Evolutionary conservation across 2,888 invertebrate genomes (phyloP).

Genomic region (Agriotes lineatus): DNA sequence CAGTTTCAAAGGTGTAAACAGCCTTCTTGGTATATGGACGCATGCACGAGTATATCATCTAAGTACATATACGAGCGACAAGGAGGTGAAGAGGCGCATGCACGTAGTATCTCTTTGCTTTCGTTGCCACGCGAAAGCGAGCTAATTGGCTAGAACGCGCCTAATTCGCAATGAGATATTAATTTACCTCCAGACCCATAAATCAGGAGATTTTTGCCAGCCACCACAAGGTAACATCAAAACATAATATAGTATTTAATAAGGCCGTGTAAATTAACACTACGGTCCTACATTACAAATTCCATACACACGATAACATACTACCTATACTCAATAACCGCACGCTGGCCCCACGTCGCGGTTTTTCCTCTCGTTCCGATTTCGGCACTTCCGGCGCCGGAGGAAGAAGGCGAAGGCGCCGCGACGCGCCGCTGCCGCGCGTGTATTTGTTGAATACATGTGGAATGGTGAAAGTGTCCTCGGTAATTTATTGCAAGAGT

Average conservation of each 20-base stretch:
- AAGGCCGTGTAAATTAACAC: conserved; percentile 65
- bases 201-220: conserved; percentile 61
- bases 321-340: conserved; percentile 59
- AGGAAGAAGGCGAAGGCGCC: conserved; percentile 29
- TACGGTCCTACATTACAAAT: conserved; percentile 62
- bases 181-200: conserved; percentile 58
- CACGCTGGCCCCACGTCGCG: conserved; percentile 24
- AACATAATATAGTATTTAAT: conserved; percentile 68
- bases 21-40: too few relatives aligned
- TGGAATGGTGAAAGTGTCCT: conserved; percentile 57
- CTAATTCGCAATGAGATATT: conserved; percentile 55
- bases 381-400: conserved; percentile 20
- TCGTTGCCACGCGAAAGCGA: too few relatives aligned
- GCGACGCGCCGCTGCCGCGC: conserved; percentile 35
- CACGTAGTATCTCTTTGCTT: too few relatives aligned
- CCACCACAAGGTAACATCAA: conserved; percentile 63
- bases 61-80: too few relatives aligned
- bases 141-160: conserved; percentile 42
- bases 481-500: conserved; percentile 61
- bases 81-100: too few relatives aligned
- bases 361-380: conserved; percentile 35
- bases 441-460: conserved; percentile 53
- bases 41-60: too few relatives aligned
- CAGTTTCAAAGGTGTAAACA: too few relatives aligned
- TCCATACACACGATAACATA: conserved; percentile 64